These are phyloP conservation scores for Drosophila quasianomalipes DNA, from an alignment of 2,888 invertebrate species.

Conservation along the genomic window DNA sequence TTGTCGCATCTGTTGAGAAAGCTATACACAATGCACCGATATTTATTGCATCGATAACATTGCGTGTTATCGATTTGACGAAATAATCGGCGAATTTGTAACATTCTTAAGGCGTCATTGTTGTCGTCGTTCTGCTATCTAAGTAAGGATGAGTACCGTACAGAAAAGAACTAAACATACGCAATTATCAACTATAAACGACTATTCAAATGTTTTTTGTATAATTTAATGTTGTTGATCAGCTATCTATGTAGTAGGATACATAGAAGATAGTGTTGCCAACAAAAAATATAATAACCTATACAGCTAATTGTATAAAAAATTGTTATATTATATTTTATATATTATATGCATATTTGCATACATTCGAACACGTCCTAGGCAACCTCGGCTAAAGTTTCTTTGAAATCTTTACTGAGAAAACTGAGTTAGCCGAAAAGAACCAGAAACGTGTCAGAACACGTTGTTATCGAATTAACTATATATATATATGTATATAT, in stretches of 20 bases:
- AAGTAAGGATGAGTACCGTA: slow-evolving; percentile 1
- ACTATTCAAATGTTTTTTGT: slow-evolving; percentile 7
- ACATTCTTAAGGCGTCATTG: slow-evolving; percentile 18
- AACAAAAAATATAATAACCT: slow-evolving; percentile 8
- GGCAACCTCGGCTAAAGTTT: background rate
- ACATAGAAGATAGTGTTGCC: background rate
- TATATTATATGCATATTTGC: slow-evolving; percentile 10
- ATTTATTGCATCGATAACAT: slow-evolving; percentile 7
- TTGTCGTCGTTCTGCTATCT: slow-evolving; percentile 12
- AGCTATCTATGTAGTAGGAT: background rate
- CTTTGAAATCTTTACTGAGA: background rate
- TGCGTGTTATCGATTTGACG: background rate
- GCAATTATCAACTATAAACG: background rate
- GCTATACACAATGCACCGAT: slow-evolving; percentile 14
- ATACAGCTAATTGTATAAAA: slow-evolving; percentile 36
- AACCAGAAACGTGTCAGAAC: background rate
- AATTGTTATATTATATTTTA: background rate
- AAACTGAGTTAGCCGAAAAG: background rate
- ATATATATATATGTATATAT: background rate
- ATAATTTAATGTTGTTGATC: background rate
- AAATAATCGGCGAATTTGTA: slow-evolving; percentile 7
- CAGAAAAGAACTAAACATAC: slow-evolving; percentile 9
- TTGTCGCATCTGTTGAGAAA: slow-evolving; percentile 29
- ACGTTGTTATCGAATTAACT: background rate
- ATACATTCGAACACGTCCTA: background rate